These are phyloP conservation scores for Agrochola litura DNA, from an alignment of 2,888 invertebrate species.

Conservation along the genomic window DNA sequence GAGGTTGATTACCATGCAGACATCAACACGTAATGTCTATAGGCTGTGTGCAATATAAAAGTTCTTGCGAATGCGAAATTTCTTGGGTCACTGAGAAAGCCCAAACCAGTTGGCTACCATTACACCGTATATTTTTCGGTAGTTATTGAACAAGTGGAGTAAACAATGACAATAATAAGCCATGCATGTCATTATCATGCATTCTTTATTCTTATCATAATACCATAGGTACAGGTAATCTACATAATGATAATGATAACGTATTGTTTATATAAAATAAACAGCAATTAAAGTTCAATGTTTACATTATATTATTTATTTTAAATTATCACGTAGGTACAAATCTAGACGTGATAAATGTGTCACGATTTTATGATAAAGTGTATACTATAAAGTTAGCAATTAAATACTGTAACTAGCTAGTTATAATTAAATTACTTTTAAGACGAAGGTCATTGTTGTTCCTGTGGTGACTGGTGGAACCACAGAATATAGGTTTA, in stretches of 20 bases:
- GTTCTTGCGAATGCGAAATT: not conserved
- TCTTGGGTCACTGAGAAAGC: not conserved
- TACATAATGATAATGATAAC: not conserved
- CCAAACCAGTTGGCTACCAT: not conserved
- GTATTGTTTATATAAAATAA: conserved; percentile 20
- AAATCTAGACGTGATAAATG: conserved; percentile 20
- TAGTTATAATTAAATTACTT: conserved; percentile 17
- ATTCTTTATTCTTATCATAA: not conserved
- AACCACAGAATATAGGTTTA: not conserved
- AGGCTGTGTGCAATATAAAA: not conserved
- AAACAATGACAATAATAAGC: not conserved
- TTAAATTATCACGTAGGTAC: conserved; percentile 4
- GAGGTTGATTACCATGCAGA: not conserved
- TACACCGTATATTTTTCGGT: not conserved
- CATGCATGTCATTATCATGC: not conserved
- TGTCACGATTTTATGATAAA: conserved; percentile 37
- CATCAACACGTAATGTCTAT: not conserved
- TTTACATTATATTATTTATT: not conserved
- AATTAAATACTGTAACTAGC: not conserved
- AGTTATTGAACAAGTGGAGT: not conserved
- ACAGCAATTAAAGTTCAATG: conserved; percentile 2
- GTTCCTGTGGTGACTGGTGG: not conserved
- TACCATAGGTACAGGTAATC: not conserved
- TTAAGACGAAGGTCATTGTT: conserved; percentile 21
- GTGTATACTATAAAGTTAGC: conserved; percentile 3